Base-by-base conservation (phyloP, 2,797 vertebrate genomes). In the Sphenopsis melanotis region DNA sequence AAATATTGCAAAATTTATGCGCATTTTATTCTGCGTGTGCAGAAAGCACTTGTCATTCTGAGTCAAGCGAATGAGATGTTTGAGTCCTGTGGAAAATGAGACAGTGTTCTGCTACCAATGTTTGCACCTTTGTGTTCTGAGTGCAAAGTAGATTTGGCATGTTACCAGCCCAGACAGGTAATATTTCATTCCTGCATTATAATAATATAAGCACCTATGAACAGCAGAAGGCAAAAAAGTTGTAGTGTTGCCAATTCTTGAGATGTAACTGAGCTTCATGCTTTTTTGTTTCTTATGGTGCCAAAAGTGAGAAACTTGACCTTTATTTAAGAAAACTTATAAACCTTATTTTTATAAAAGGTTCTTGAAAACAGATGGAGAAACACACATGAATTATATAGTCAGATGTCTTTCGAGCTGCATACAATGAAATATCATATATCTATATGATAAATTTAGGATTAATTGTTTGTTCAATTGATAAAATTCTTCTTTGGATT, bases 131-230 rank as follows among this genome's bases (percentile, higher is more conserved):
- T 78, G 26, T 56, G 16, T 49, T 81, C 23, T 42, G 26, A 83
- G 41, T 60, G 23, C 1, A 2, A 71, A 79, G 61, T 11, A n/a
- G 22, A 75, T 49, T 66, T 56, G 46, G 11, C 0, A 0, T 49
- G 11, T 66, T 78, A 47, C 9, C 23, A 77, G 34, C 14, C 12
- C 22, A 55, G 24, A 32, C 0, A 1, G 6, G 12, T 52, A 63
- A 47, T 37, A 10, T 52, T 92, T 87, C 64, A n/a, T 37, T 60
- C 29, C 47, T 61, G 9, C 7, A 20, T 78, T 78, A 29, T 23
- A 57, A 63, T 29, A 77, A 52, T 20, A 5, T n/a, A 69, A 81
- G 2, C 7, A 78, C 24, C 27, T 56, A 27, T 37, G 46, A 52
- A 55, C 8, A 83, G 15, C 1, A 4, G 18, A 83, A 83, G 6